Evolutionary conservation across 2,797 vertebrate genomes (phyloP), one percentile per base, ranked within the genome.

Genomic region (Podargus strigoides): DNA sequence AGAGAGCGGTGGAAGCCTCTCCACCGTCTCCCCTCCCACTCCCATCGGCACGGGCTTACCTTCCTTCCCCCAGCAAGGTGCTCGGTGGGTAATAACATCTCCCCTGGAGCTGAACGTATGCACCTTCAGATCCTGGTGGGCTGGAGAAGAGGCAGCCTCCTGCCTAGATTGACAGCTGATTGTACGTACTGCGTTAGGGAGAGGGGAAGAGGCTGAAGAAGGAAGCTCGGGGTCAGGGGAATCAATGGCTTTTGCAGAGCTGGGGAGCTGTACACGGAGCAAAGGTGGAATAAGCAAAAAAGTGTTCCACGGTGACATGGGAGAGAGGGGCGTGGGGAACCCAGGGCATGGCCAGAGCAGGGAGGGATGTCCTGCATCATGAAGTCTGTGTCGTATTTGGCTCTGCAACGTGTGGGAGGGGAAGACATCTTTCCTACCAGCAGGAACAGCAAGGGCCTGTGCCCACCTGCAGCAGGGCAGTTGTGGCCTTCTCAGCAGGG

Each of bases 101-200:
- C 50, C 55, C 55, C 52, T 76, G 87, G 70, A 94, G 70, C 88
- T 63, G 72, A 92, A 26, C 4, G 9, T 64, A 14, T 36, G 70
- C 58, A 59, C 64, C 85, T 52, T 93, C 44, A 56, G 53, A 42
- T 91, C 64, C 81, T 89, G 55, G 32, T 46, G 84, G 70, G 81
- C 53, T 4, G 5, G 70, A 12, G 12, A 63, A 78, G 59, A 93
- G 36, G 56, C 81, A 37, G 67, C 34, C 58, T 80, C 53, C 52
- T 41, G 56, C 75, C 58, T 85, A 24, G 93, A 96, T 16, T 92
- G 87, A 70, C 84, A 93, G 83, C 85, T 89, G 46, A 9, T 63
- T 81, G 66, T 73, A 23, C 0, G 1, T 60, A 10, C 0, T 1
- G 41, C 37, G 55, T 26, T 53, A n/a, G 5, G 15, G 56, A 83